Conservation (phyloP, 2,113 vertebrate species). For the Salminus brasiliensis region DNA sequence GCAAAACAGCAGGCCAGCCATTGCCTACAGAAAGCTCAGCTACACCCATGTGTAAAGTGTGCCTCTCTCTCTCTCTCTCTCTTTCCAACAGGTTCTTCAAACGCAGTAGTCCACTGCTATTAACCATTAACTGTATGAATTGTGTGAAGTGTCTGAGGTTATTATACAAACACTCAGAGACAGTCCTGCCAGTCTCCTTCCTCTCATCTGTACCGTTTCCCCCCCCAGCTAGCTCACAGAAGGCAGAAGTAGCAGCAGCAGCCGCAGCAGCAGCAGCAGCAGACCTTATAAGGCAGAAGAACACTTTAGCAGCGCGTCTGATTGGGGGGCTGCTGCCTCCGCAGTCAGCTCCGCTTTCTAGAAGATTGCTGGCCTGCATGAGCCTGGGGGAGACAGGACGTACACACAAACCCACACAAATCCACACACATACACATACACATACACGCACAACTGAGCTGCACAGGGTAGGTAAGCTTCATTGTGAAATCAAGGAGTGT, state of each 20-base stretch:
- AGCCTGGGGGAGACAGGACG: slow-evolving; percentile 22
- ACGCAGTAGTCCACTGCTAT: background rate
- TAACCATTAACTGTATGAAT: background rate
- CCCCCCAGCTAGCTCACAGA: slow-evolving; percentile 59
- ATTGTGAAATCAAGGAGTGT: background rate
- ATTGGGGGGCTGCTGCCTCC: slow-evolving; percentile 51
- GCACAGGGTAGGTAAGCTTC: slow-evolving; percentile 5
- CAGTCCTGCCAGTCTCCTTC: background rate
- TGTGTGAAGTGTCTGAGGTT: background rate
- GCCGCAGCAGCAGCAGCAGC: slow-evolving; percentile 59
- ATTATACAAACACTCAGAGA: slow-evolving; percentile 20
- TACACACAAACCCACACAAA: slow-evolving; percentile 10
- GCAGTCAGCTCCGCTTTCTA: slow-evolving; percentile 33
- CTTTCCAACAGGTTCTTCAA: background rate
- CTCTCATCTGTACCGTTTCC: slow-evolving; percentile 44
- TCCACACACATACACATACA: background rate
- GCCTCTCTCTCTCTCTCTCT: background rate
- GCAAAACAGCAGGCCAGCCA: background rate
- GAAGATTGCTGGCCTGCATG: slow-evolving; percentile 15
- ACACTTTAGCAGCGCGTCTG: slow-evolving; percentile 63
- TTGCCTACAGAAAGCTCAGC: background rate
- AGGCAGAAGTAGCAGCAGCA: slow-evolving; percentile 63
- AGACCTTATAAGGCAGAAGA: slow-evolving; percentile 78
- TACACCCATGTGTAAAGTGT: background rate
- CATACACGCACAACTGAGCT: background rate